Base-by-base conservation (phyloP, 2,113 vertebrate species). In the Hippocampus comes region DNA sequence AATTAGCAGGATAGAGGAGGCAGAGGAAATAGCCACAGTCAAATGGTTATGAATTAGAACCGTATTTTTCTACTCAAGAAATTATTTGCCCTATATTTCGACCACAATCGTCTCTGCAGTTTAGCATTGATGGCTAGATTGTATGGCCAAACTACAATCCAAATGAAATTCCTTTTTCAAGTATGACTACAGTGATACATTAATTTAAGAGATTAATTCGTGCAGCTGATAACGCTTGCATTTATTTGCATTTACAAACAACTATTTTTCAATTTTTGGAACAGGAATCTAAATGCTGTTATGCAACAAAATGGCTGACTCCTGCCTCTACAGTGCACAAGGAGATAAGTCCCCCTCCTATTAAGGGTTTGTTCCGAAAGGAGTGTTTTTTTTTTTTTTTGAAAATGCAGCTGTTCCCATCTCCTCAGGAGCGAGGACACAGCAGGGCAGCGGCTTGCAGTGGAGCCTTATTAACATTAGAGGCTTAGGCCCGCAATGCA, bases 381-480 rank as follows among this genome's bases (percentile, higher is more conserved):
- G 14, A 49, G 57, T 55, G 60, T 71, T 42, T 12, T 27, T 60
- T 43, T 73, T 34, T 68, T 63, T 43, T 73, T 42, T 15, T 27
- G 57, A 63, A 55, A 63, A 77, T 67, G 23, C 80, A 65, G 74
- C 71, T 81, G 63, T 76, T 78, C 75, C 51, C 71, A 69, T 83
- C 71, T 84, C 76, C 67, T 65, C 64, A 56, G 72, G 41, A 77
- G 81, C 34, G 72, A 74, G 74, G 82, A 67, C 82, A 71, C 86
- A 86, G 86, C 81, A 49, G 83, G 80, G 56, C 68, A 81, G 73
- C 59, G 64, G 81, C 34, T 63, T 75, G 81, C 67, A 72, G 82
- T 78, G 83, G 79, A 86, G 84, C 75, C 66, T 80, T 90, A 86
- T 92, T 87, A 87, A 82, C 84, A 87, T 86, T 77, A 83, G 75